Evolutionary conservation across 2,113 vertebrate genomes (phyloP).

Genomic region (Galemys pyrenaicus): DNA sequence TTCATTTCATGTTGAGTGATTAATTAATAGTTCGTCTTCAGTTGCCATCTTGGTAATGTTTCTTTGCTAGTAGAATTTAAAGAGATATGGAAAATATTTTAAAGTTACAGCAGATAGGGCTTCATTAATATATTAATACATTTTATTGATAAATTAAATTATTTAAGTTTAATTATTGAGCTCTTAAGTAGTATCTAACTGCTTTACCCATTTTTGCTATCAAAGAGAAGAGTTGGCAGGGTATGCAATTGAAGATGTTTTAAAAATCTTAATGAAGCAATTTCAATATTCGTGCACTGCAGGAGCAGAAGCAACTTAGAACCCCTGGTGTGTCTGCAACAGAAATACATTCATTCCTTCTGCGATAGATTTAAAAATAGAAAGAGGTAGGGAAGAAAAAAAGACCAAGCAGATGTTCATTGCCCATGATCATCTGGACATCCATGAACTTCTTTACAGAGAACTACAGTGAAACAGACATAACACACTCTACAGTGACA

Average conservation of each 20-base stretch:
- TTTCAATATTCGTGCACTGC: not conserved
- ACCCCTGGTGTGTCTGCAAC: not conserved
- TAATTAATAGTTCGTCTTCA: constrained; percentile 40
- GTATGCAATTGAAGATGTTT: not conserved
- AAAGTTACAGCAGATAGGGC: not conserved
- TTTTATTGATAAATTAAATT: constrained; percentile 48
- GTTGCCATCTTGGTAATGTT: not conserved
- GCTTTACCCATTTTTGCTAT: not conserved
- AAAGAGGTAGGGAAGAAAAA: not conserved
- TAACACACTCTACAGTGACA: not conserved
- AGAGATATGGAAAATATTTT: constrained; percentile 19
- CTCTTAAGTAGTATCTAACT: not conserved
- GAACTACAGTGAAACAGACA: not conserved
- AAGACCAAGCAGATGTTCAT: not conserved
- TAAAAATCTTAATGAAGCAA: not conserved
- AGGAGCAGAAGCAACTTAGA: not conserved
- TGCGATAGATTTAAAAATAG: not conserved
- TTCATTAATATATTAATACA: constrained; percentile 28
- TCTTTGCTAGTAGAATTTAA: not conserved
- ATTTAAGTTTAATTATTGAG: not conserved
- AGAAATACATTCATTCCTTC: not conserved
- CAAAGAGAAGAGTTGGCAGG: not conserved
- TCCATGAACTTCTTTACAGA: not conserved
- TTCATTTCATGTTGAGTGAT: constrained; percentile 50
- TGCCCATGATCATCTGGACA: not conserved